Percentiles rank a stretch among this genome's conserved stretches.
Conservation (phyloP, 2,888 invertebrate genomes). For the Dryobota labecula region DNA sequence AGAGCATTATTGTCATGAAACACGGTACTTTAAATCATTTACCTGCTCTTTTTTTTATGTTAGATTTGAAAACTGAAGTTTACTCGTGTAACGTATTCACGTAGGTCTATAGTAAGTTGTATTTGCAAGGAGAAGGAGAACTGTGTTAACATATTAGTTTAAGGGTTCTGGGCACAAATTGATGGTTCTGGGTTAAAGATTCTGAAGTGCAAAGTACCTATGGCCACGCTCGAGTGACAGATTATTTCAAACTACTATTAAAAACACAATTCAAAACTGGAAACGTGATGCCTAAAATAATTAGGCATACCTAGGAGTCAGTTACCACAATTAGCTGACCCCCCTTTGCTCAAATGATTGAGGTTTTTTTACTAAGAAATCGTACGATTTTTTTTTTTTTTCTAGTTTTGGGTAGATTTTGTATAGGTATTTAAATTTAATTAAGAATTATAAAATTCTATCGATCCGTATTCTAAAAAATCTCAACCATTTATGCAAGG, state of each 20-base stretch:
- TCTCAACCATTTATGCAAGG: too few relatives aligned
- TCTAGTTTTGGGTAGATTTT: too few relatives aligned
- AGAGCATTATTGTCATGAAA: constrained; percentile 97
- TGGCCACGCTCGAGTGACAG: not conserved
- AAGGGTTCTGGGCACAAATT: not conserved
- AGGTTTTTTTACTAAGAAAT: too few relatives aligned
- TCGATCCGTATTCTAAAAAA: too few relatives aligned
- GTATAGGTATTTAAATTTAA: too few relatives aligned
- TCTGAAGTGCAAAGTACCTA: not conserved
- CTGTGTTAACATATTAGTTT: not conserved
- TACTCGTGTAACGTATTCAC: not conserved
- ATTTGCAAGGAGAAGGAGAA: not conserved
- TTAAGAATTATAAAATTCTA: too few relatives aligned
- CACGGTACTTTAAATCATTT: constrained; percentile 91
- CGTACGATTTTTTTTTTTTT: too few relatives aligned
- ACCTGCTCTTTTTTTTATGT: not conserved
- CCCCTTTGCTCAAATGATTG: too few relatives aligned
- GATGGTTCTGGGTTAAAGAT: not conserved
- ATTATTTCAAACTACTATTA: not conserved
- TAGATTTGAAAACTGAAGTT: not conserved
- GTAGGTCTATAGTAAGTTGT: not conserved
- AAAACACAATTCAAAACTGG: not conserved
- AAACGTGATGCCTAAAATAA: not conserved
- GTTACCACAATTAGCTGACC: too few relatives aligned
- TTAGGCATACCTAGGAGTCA: too few relatives aligned